Evolutionary conservation across 2,888 invertebrate genomes (phyloP), one percentile per base, ranked within the genome.

Genomic region (Stenotaenia linearis): DNA sequence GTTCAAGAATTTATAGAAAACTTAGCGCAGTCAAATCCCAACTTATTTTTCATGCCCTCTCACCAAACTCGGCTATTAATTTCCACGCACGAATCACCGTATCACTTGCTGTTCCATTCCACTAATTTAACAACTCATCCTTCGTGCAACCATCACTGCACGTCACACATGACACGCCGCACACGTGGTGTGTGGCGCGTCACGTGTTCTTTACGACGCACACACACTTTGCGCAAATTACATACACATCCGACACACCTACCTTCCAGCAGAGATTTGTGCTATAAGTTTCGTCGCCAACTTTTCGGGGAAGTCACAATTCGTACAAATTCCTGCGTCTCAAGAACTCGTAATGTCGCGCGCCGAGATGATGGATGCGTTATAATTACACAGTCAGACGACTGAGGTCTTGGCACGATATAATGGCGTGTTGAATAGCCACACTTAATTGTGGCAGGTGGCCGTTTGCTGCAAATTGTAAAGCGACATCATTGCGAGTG

Each of bases 61-160:
- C 3, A n/a, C n/a, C 12, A 18, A 45, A 45, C 12, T 45, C n/a
- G 12, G n/a, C 5, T n/a, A 9, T n/a, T 45, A 5, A 15, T n/a
- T 15, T 45, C 45, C n/a, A 5, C 4, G 45, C 45, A 45, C 45
- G n/a, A 45, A 18, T 45, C 45, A 61, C 61, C 3, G 15, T 28
- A 15, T 23, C 61, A 61, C 28, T 21, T 25, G 61, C 28, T 61
- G 61, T 25, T 45, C 45, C 45, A 28, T 61, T 23, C 25, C 25
- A 61, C 61, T 25, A 61, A 61, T 61, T 61, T 61, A 61, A 61
- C 61, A 61, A 61, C 61, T 61, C 61, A 61, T 61, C 61, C 61
- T 23, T 61, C 61, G 25, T 61, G 61, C 61, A 61, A 25, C 4
- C 61, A 61, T 61, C 61, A 61, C 12, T 9, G 61, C 28, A 61